These are phyloP conservation scores for Psittacula derbiana DNA, from an alignment of 2,797 vertebrate genomes.

Conservation along the genomic window DNA sequence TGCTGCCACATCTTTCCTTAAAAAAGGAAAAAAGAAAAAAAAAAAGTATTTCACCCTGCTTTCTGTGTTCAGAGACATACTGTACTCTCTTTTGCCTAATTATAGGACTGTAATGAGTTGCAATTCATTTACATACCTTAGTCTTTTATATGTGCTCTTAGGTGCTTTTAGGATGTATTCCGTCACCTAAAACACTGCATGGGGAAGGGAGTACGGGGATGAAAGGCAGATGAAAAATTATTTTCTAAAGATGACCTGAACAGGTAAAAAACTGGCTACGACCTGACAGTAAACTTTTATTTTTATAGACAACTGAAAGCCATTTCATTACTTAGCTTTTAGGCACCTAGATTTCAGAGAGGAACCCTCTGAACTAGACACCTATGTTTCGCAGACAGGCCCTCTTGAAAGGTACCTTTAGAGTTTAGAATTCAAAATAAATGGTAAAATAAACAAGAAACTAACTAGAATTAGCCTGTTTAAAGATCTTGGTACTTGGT, in stretches of 20 bases:
- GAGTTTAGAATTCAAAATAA: not conserved
- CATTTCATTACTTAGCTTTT: not conserved
- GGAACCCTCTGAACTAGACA: not conserved
- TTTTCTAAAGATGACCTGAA: not conserved
- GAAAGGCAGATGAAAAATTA: not conserved
- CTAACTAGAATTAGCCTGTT: not conserved
- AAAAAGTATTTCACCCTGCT: not conserved
- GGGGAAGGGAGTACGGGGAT: not conserved
- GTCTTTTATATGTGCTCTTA: not conserved
- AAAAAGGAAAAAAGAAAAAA: not conserved
- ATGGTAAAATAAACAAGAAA: not conserved
- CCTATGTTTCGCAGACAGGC: not conserved
- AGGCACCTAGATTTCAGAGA: not conserved
- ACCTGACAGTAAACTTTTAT: not conserved
- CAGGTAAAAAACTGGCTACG: not conserved
- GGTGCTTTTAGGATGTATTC: not conserved
- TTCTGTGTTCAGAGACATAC: not conserved
- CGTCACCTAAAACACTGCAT: not conserved
- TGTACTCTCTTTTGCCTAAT: not conserved
- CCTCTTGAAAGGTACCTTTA: not conserved
- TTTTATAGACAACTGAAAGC: not conserved
- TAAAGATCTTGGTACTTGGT: not conserved
- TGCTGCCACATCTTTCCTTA: not conserved
- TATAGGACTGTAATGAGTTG: not conserved
- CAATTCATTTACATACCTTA: not conserved